Evolutionary conservation across 2,888 invertebrate genomes (phyloP).

Genomic region (Drosophila aldrichi): DNA sequence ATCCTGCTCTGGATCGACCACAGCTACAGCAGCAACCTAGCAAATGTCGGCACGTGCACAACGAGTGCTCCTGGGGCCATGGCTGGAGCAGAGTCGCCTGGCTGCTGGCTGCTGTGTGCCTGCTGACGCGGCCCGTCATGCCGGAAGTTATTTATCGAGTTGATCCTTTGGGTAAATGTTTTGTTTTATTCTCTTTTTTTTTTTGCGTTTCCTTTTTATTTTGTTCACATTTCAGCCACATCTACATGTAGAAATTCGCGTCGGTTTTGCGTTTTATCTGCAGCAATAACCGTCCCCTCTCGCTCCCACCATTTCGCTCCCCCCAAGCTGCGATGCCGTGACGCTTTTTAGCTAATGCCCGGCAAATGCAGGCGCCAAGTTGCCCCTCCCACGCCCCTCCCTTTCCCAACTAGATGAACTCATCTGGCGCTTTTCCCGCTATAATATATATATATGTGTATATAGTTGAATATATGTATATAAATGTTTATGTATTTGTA

Average conservation of each 20-base stretch:
- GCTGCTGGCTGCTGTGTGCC: constrained; percentile 78
- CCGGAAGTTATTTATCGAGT: constrained; percentile 85
- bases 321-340: constrained; percentile 6
- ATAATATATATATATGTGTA: constrained; percentile 21
- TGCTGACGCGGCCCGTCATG: constrained; percentile 81
- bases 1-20: constrained; percentile 15
- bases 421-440: constrained; percentile 29
- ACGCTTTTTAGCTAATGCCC: constrained; percentile 57
- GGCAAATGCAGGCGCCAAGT: constrained; percentile 46
- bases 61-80: constrained; percentile 49
- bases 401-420: constrained; percentile 14
- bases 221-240: constrained; percentile 45
- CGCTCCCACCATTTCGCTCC: neutral
- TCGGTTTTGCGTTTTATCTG: constrained; percentile 56
- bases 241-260: constrained; percentile 56
- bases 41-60: constrained; percentile 71
- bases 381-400: neutral
- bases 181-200: constrained; percentile 57
- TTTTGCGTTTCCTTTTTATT: constrained; percentile 32
- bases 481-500: constrained; percentile 46
- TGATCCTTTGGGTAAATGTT: constrained; percentile 85
- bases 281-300: constrained; percentile 51
- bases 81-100: constrained; percentile 70
- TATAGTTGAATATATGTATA: constrained; percentile 8
- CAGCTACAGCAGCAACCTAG: constrained; percentile 20